These are phyloP conservation scores for Catharus fuscescens DNA, from an alignment of 2,113 vertebrate species.

Conservation along the genomic window DNA sequence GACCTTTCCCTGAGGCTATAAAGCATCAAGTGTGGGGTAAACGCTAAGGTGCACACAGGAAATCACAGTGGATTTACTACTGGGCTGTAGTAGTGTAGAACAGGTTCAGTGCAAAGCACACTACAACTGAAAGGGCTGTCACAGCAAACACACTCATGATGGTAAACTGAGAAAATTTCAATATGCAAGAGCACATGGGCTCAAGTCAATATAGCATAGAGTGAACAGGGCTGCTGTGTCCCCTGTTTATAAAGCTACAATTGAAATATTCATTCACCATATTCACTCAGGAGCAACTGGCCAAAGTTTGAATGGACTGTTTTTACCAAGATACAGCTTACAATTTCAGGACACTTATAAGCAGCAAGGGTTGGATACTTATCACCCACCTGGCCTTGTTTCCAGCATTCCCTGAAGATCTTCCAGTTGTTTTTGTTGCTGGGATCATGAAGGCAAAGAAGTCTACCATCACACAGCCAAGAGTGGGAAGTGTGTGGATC, in stretches of 20 bases:
- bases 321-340: neutral
- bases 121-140: neutral
- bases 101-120: neutral
- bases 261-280: neutral
- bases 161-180: neutral
- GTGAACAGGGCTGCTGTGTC: neutral
- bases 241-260: neutral
- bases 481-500: slow-evolving; percentile 97
- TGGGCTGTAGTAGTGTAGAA: neutral
- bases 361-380: neutral
- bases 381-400: slow-evolving; percentile 92
- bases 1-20: neutral
- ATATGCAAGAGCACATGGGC: neutral
- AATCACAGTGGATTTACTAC: neutral
- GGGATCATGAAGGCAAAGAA: slow-evolving; percentile 96
- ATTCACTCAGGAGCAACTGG: neutral
- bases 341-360: neutral
- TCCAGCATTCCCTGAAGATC: slow-evolving; percentile 99
- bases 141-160: neutral
- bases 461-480: slow-evolving; percentile 96
- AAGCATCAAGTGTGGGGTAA: neutral
- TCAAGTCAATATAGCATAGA: neutral
- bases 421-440: slow-evolving; percentile 99
- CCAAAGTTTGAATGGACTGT: neutral
- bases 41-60: neutral